Base-by-base conservation (phyloP, 2,888 invertebrate genomes). In the Drosophila sordidula region DNA sequence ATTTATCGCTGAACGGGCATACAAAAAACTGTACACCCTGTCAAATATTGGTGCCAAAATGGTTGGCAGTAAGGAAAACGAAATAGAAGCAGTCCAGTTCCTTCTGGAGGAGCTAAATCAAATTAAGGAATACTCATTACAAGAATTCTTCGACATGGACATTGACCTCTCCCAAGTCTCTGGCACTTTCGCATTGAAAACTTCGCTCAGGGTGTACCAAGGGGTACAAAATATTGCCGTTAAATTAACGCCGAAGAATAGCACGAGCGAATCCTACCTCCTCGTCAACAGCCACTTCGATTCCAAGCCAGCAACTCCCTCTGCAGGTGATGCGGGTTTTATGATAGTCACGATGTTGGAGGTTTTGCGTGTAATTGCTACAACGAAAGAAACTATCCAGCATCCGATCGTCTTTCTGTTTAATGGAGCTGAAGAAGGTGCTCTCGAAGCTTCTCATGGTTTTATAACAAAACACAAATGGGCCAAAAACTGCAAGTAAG, bases 261-360 rank as follows among this genome's bases (percentile, higher is more conserved):
- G 34, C 8, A 66, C 39, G 1, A 81, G 75, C 47, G 67, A 89
- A n/a, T 85, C 87, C 6, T 89, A 87, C 50, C 64, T 92, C 2
- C 93, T 98, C 25, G 93, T 99, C 55, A 92, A 92, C 92, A 97
- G 98, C 78, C 99, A 99, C 91, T 98, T 97, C 91, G 99, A 99
- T 91, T 95, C 97, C 38, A 97, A 97, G 69, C 95, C 97, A 14
- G 96, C 95, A 76, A 97, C 97, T 89, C 95, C 96, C 89, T 73
- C 78, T 68, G 54, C 66, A 61, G 55, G 88, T 49, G 51, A 85
- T 89, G 94, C 95, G 90, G 94, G 94, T 16, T 93, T 94, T 9
- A 94, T 94, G 87, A 94, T 95, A 81, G 93, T 93, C 14, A 92
- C 94, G 0, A 94, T 95, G 94, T 76, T 95, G 67, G 95, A 95